Percentiles rank a stretch among this genome's conserved stretches.
Conservation (phyloP, 2,888 invertebrate genomes). For the Pasiphila rectangulata region DNA sequence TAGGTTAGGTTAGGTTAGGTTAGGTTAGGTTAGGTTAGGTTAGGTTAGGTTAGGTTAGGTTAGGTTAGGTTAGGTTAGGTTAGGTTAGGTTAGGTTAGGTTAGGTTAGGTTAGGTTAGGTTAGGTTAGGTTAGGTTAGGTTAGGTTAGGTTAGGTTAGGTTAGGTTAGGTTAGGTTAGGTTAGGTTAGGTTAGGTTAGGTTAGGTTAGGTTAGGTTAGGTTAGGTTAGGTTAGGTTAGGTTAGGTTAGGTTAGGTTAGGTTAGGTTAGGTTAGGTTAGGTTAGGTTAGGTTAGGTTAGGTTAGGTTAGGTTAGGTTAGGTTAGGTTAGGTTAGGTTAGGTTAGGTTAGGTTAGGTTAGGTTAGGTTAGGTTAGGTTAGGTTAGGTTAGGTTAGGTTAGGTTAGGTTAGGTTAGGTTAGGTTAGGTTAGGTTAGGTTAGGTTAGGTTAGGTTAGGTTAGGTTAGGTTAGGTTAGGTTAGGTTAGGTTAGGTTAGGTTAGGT, state of each 20-base stretch:
- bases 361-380: slow-evolving; percentile 28
- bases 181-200: slow-evolving; percentile 34
- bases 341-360: slow-evolving; percentile 20
- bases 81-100: slow-evolving; percentile 25
- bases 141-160: slow-evolving; percentile 28
- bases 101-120: slow-evolving; percentile 27
- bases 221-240: slow-evolving; percentile 28
- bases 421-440: slow-evolving; percentile 35
- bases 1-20: slow-evolving; percentile 33
- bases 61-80: slow-evolving; percentile 26
- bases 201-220: slow-evolving; percentile 32
- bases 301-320: slow-evolving; percentile 27
- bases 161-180: slow-evolving; percentile 33
- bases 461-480: slow-evolving; percentile 35
- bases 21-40: slow-evolving; percentile 28
- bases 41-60: slow-evolving; percentile 27
- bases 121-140: slow-evolving; percentile 24
- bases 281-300: slow-evolving; percentile 23
- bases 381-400: slow-evolving; percentile 30
- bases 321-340: slow-evolving; percentile 27
- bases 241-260: slow-evolving; percentile 29
- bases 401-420: slow-evolving; percentile 36
- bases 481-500: slow-evolving; percentile 31
- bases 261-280: slow-evolving; percentile 29
- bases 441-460: slow-evolving; percentile 33